Evolutionary conservation across 2,113 vertebrate genomes (phyloP).

Genomic region (Pimephales promelas): DNA sequence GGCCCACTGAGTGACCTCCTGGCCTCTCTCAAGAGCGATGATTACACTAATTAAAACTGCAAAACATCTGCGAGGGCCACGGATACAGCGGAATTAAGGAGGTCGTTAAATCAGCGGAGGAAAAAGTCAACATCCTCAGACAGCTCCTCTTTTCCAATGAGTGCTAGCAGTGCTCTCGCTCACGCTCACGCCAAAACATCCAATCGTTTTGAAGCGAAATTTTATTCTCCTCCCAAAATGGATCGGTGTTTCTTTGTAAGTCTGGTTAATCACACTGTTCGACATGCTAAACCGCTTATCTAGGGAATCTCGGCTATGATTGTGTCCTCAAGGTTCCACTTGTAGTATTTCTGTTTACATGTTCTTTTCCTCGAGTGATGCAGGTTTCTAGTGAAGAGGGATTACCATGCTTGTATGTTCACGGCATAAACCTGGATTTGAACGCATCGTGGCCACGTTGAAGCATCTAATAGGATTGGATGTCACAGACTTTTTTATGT

Average conservation of each 20-base stretch:
- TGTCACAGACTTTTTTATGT: slow-evolving; percentile 62
- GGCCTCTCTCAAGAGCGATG: slow-evolving; percentile 72
- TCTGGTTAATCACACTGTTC: slow-evolving; percentile 20
- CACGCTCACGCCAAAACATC: neutral
- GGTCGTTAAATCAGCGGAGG: slow-evolving; percentile 72
- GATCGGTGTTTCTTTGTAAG: neutral
- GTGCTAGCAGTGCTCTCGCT: neutral
- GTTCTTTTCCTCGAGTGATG: slow-evolving; percentile 57
- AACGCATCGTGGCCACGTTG: slow-evolving; percentile 52
- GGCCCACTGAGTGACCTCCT: slow-evolving; percentile 72
- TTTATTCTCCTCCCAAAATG: neutral
- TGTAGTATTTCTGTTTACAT: slow-evolving; percentile 56
- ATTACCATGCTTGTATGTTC: slow-evolving; percentile 67
- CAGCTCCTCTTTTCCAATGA: slow-evolving; percentile 39
- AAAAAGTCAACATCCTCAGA: slow-evolving; percentile 68
- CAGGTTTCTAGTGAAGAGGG: slow-evolving; percentile 59
- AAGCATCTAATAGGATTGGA: slow-evolving; percentile 77
- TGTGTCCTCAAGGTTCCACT: slow-evolving; percentile 56
- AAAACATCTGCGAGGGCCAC: slow-evolving; percentile 71
- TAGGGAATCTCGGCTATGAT: neutral
- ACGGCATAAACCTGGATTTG: slow-evolving; percentile 54
- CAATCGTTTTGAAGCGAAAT: neutral
- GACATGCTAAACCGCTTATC: slow-evolving; percentile 35
- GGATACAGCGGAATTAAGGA: slow-evolving; percentile 69
- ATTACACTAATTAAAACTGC: slow-evolving; percentile 77